Evolutionary conservation across 2,888 invertebrate species (phyloP).

Genomic region (Lagria hirta): DNA sequence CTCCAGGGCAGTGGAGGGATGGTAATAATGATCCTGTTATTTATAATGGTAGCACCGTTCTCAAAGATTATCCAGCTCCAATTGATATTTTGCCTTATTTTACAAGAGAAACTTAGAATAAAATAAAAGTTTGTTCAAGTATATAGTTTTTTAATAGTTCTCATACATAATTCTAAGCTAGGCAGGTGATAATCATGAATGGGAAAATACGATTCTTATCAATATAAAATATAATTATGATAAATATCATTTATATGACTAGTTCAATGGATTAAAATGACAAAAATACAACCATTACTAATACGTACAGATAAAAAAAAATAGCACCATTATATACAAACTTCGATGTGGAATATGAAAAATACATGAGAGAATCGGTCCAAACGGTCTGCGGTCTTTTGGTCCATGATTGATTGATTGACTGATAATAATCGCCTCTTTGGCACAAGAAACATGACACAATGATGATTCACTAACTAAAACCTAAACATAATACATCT

Average conservation of each 20-base stretch:
- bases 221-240: slow-evolving; percentile 31
- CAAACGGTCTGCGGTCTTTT: slow-evolving; percentile 23
- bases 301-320: slow-evolving; percentile 32
- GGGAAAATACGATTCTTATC: slow-evolving; percentile 29
- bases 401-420: slow-evolving; percentile 33
- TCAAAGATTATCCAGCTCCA: slow-evolving; percentile 67
- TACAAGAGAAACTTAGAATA: slow-evolving; percentile 19
- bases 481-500: slow-evolving; percentile 18
- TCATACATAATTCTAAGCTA: slow-evolving; percentile 23
- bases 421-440: slow-evolving; percentile 16
- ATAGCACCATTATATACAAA: slow-evolving; percentile 41
- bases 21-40: slow-evolving; percentile 55
- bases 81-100: slow-evolving; percentile 72
- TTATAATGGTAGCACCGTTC: slow-evolving; percentile 63
- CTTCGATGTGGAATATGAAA: slow-evolving; percentile 36
- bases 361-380: slow-evolving; percentile 23
- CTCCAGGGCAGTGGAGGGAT: slow-evolving; percentile 71
- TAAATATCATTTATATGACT: slow-evolving; percentile 36
- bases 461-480: slow-evolving; percentile 24
- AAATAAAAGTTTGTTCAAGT: too few species aligned
- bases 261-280: slow-evolving; percentile 34
- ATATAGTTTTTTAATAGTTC: slow-evolving; percentile 4
- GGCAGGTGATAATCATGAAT: slow-evolving; percentile 27
- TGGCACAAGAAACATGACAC: slow-evolving; percentile 28
- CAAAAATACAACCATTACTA: slow-evolving; percentile 26